These are phyloP conservation scores for Zoanthus sansibaricus DNA, from an alignment of 92 coral and sea anemone genomes.

Conservation along the genomic window DNA sequence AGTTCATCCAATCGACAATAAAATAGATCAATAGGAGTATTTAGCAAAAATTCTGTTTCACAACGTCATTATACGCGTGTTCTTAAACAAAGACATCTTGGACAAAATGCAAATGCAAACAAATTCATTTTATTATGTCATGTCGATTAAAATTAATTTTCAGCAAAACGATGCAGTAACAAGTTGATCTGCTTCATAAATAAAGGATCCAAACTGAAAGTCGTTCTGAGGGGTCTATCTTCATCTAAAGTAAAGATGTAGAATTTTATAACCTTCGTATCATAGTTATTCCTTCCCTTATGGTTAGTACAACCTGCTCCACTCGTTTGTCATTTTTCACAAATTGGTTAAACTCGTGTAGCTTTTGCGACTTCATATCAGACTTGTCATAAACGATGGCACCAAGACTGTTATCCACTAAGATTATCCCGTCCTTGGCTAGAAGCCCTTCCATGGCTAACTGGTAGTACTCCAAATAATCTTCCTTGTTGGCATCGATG, in stretches of 20 bases:
- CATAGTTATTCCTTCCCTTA: slow-evolving; percentile 60
- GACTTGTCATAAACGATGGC: slow-evolving; percentile 10
- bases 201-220: background rate
- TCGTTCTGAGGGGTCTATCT: background rate
- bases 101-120: background rate
- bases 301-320: slow-evolving; percentile 55
- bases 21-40: no score
- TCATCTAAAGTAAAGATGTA: background rate
- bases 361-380: slow-evolving; percentile 1
- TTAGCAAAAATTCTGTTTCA: no score
- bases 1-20: no score
- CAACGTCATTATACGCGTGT: no score
- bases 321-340: slow-evolving; percentile 52
- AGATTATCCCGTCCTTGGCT: slow-evolving; percentile 16
- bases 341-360: slow-evolving; percentile 32
- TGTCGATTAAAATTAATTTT: background rate
- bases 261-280: slow-evolving; percentile 18
- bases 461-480: slow-evolving; percentile 9
- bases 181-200: background rate
- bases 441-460: background rate
- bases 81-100: background rate
- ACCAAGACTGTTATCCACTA: slow-evolving; percentile 17
- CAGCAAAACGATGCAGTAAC: background rate
- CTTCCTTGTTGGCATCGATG: slow-evolving; percentile 21
- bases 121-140: background rate